Base-by-base conservation (phyloP, 2,888 invertebrate genomes). In the Acrobasis suavella region DNA sequence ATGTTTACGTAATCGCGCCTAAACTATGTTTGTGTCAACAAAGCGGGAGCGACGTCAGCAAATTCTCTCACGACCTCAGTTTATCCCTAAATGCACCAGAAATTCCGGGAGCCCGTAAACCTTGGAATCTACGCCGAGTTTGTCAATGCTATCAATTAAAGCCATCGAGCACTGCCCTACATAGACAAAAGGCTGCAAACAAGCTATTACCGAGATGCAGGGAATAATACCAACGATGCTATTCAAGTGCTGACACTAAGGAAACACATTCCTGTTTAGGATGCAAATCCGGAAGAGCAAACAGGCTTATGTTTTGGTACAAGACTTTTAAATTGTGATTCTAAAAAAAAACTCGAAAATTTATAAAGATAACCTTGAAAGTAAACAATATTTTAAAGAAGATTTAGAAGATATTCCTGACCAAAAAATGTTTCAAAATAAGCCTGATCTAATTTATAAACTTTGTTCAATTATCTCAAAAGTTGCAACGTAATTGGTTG, bases 71-170 rank as follows among this genome's bases (percentile, higher is more conserved):
- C 60, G 55, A 60, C 55, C 58, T 54, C 59, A 39, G 58, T n/a
- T 50, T 62, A 66, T 65, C 60, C 58, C 63, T 56, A 60, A 65
- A 65, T 62, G 64, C 62, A 64, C 62, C 64, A 65, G 65, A 65
- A 65, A 73, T 73, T 72, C 68, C 65, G 56, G 66, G 51, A 62
- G 17, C 68, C 61, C 64, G 63, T 67, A 68, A 71, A 74, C 66
- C 63, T 64, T 72, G 72, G 78, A 76, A 75, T 75, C 74, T 77
- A 72, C 72, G 70, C 72, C 72, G 67, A 73, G 76, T 73, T 80
- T 81, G 84, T 83, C 86, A 85, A 83, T 86, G 82, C 82, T 85
- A 88, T 87, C 87, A 85, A 87, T 83, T 86, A 86, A 83, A 82
- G 81, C 78, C 85, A 83, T 86, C 86, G 77, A 79, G 78, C 74